These are phyloP conservation scores for Agriopis marginaria DNA, from an alignment of 2,888 invertebrate genomes.

Conservation along the genomic window DNA sequence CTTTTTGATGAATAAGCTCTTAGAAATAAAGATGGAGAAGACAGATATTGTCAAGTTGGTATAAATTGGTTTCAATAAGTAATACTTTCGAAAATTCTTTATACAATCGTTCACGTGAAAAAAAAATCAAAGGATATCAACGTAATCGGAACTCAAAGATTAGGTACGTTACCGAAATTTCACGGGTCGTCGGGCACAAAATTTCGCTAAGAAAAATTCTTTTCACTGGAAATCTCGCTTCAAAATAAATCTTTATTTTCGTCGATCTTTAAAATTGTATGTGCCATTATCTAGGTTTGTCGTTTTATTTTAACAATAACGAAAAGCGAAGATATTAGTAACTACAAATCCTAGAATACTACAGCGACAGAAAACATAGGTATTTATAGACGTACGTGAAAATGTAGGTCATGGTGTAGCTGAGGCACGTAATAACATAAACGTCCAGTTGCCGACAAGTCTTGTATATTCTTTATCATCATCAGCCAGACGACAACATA, in stretches of 20 bases:
- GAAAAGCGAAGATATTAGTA: too few relatives aligned
- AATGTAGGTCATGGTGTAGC: too few relatives aligned
- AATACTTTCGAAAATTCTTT: conserved; percentile 48
- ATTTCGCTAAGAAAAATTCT: conserved; percentile 49
- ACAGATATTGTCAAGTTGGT: not conserved
- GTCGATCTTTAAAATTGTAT: not conserved
- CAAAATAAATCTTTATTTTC: conserved; percentile 17
- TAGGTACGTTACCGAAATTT: conserved; percentile 57
- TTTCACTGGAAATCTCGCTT: conserved; percentile 14
- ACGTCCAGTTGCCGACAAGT: too few relatives aligned
- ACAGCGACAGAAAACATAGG: not conserved
- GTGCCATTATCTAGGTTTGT: not conserved
- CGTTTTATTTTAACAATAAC: not conserved
- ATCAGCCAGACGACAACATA: too few relatives aligned
- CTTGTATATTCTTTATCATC: too few relatives aligned
- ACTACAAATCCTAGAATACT: too few relatives aligned
- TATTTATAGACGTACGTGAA: too few relatives aligned
- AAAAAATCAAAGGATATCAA: conserved; percentile 59
- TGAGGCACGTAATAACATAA: too few relatives aligned
- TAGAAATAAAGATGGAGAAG: not conserved
- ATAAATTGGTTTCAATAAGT: conserved; percentile 5
- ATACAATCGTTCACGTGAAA: conserved; percentile 48
- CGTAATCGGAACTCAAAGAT: conserved; percentile 53
- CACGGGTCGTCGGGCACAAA: conserved; percentile 51
- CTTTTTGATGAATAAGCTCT: too few relatives aligned